Percentiles rank a stretch among this genome's conserved stretches.
Evolutionary conservation across 2,888 invertebrate species (phyloP).

Genomic region (Acanthoscelides obtectus): DNA sequence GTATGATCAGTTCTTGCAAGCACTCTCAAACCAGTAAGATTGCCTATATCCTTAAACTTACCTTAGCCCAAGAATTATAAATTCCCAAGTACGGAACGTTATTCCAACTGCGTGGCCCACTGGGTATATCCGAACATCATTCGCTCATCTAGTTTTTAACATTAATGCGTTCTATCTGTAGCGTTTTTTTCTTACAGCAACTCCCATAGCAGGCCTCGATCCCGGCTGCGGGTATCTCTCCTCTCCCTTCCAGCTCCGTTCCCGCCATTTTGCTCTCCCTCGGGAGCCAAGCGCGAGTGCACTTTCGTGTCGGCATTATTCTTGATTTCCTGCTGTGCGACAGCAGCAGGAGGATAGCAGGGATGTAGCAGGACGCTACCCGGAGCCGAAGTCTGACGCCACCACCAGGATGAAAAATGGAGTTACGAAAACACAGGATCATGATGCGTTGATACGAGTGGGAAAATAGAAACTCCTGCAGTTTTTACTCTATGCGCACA

Average conservation of each 20-base stretch:
- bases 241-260: slow-evolving; percentile 41
- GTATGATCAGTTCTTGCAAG: no score
- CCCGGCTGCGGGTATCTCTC: not conserved
- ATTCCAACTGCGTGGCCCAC: not conserved
- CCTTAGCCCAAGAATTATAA: no score
- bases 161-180: not conserved
- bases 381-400: not conserved
- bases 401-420: not conserved
- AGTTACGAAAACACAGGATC: not conserved
- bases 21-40: no score
- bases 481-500: not conserved
- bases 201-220: not conserved
- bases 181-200: not conserved
- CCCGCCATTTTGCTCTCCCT: slow-evolving; percentile 45
- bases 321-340: slow-evolving; percentile 58
- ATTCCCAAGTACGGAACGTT: not conserved
- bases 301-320: slow-evolving; percentile 63
- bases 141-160: not conserved
- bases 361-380: not conserved
- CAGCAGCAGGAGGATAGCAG: slow-evolving; percentile 27
- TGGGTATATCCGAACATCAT: not conserved
- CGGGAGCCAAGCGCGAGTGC: slow-evolving; percentile 51
- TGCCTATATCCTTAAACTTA: no score
- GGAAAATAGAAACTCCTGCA: not conserved
- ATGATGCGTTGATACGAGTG: not conserved